Base-by-base conservation (phyloP, 2,113 vertebrate genomes). In the Noturus placidus region DNA sequence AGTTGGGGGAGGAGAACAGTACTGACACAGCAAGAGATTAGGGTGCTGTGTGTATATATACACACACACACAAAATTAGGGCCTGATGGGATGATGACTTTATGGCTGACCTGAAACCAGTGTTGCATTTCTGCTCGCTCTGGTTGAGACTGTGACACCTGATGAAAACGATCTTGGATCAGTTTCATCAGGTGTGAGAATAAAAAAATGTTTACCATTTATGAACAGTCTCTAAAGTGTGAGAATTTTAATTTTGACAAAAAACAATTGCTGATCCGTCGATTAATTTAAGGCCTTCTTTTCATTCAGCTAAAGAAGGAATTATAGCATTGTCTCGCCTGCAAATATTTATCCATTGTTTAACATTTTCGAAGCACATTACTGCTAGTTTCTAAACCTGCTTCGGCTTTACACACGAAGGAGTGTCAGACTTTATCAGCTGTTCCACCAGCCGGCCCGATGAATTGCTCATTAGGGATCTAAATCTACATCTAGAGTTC, bases 1-100 rank as follows among this genome's bases (percentile, higher is more conserved):
- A 83, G 93, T 93, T 87, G 93, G 87, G 91, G 86, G 94, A 91
- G 94, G 77, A 94, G 93, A 93, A 46, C 0, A 50, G 87, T 46
- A 19, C 54, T 59, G 57, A 72, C 63, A 33, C 17, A 82, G 38
- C 54, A 27, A 76, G 5, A 52, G 57, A 63, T 83, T 83, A 81
- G 56, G 61, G 11, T 11, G 50, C 38, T 59, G 56, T 50, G 10
- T 50, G 6, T 46, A 46, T 46, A 46, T 46, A 46, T 6, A 46
- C 7, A 7, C 7, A 46, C 42, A 46, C 7, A 7, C 7, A 46
- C 7, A 46, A 46, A 46, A 81, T 20, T 50, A 9, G 70, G 33
- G 54, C 77, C 83, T 87, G 90, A 33, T 54, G 27, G 61, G 59
- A 80, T 33, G 63, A 81, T 17, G 13, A 86, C 76, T 57, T 86